These are phyloP conservation scores for Crotalus horridus DNA, from an alignment of 2,113 vertebrate species.

Conservation along the genomic window DNA sequence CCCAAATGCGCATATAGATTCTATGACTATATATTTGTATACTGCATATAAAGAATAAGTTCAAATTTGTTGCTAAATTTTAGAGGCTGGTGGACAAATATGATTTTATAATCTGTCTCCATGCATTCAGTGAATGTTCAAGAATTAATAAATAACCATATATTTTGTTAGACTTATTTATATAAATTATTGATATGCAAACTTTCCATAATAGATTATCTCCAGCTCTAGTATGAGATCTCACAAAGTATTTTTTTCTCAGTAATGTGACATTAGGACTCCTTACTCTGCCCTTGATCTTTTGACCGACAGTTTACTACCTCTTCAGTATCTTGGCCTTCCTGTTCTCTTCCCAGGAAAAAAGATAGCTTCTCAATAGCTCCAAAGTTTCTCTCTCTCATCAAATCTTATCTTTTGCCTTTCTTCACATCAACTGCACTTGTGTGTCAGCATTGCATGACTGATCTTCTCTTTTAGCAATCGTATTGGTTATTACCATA, in stretches of 20 bases:
- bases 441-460: not conserved
- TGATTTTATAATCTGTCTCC: not conserved
- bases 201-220: not conserved
- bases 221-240: not conserved
- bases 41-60: no score
- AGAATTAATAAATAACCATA: not conserved
- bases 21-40: not conserved
- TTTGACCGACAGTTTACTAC: not conserved
- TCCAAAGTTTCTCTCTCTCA: not conserved
- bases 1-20: not conserved
- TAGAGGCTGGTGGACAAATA: not conserved
- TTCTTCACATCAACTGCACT: conserved; percentile 14
- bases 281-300: not conserved
- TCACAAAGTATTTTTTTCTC: not conserved
- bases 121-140: not conserved
- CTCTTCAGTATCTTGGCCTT: not conserved
- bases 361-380: not conserved
- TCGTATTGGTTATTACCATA: not conserved
- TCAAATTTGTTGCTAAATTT: not conserved
- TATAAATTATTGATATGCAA: not conserved
- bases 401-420: conserved; percentile 10
- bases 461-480: conserved; percentile 1
- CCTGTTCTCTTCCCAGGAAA: not conserved
- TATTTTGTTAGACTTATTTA: no score
- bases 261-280: not conserved